A percentile compares a stretch with the other conserved stretches of the same genome.
Evolutionary conservation across 1,140 invertebrate genomes (phyloP).

Genomic region (Globodera rostochiensis): DNA sequence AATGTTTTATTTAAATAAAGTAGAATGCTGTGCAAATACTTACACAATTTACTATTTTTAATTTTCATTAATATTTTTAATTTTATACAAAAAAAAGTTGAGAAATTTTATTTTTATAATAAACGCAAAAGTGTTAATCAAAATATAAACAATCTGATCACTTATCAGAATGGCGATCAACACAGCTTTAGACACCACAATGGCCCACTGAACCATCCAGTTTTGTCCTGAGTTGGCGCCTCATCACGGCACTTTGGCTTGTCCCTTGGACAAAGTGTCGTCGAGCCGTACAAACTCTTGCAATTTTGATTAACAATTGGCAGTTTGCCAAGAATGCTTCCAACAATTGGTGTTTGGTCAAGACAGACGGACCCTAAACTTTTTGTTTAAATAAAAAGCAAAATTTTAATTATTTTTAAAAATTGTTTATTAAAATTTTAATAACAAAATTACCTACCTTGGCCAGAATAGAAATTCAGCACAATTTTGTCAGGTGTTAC

Average conservation of each 20-base stretch:
- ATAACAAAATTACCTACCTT: background rate
- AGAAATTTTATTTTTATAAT: no score
- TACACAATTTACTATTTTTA: no score
- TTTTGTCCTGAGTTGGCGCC: slow-evolving; percentile 4
- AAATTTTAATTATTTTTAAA: background rate
- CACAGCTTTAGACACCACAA: slow-evolving; percentile 7
- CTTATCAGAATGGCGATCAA: background rate
- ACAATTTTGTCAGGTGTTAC: slow-evolving; percentile 12
- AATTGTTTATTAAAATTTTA: background rate
- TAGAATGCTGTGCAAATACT: no score
- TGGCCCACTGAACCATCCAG: slow-evolving; percentile 10
- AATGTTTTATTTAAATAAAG: no score
- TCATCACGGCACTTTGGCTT: slow-evolving; percentile 13
- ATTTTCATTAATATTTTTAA: no score
- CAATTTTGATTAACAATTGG: background rate
- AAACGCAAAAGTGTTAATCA: no score
- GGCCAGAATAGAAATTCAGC: slow-evolving; percentile 14
- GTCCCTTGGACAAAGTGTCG: background rate
- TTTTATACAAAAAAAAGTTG: no score
- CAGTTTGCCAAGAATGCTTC: slow-evolving; percentile 11
- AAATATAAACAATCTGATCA: background rate
- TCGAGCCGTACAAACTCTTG: slow-evolving; percentile 16
- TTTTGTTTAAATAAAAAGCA: no score
- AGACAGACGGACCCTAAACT: slow-evolving; percentile 1
- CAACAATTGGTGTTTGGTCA: slow-evolving; percentile 5